Evolutionary conservation across 2,113 vertebrate genomes (phyloP).

Genomic region (Hippocampus mohnikei): DNA sequence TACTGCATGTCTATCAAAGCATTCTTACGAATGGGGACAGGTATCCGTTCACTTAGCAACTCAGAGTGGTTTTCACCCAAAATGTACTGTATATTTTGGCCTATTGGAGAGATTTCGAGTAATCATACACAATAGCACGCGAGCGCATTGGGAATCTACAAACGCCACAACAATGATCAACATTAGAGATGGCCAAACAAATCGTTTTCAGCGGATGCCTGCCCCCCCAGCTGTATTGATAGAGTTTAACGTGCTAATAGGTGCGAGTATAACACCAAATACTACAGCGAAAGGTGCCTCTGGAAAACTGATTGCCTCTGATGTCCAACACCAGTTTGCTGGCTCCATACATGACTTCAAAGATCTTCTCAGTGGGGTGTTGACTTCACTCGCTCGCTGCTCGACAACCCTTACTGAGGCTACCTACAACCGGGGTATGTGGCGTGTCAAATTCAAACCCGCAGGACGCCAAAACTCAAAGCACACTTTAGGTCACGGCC

Average conservation of each 20-base stretch:
- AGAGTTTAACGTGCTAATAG: conserved; percentile 15
- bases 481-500: not conserved
- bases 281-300: conserved; percentile 7
- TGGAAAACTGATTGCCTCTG: not conserved
- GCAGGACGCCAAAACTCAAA: not conserved
- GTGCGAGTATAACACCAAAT: conserved; percentile 21
- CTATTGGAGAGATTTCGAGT: too few relatives aligned
- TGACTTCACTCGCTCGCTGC: conserved; percentile 8
- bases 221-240: conserved; percentile 2
- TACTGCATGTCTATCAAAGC: not conserved
- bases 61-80: too few relatives aligned
- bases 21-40: not conserved
- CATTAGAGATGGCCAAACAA: not conserved
- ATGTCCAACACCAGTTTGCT: conserved; percentile 13
- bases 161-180: not conserved
- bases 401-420: conserved; percentile 10
- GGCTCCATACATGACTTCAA: conserved; percentile 48
- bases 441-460: not conserved
- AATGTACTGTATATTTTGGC: too few relatives aligned
- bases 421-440: conserved; percentile 6
- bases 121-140: too few relatives aligned
- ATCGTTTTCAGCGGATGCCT: not conserved
- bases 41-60: not conserved
- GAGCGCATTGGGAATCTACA: not conserved
- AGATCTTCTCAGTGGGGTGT: conserved; percentile 25